Percentiles rank a stretch among this genome's conserved stretches.
Evolutionary conservation across 1,140 invertebrate genomes (phyloP).

Genomic region (Drosophila repleta): DNA sequence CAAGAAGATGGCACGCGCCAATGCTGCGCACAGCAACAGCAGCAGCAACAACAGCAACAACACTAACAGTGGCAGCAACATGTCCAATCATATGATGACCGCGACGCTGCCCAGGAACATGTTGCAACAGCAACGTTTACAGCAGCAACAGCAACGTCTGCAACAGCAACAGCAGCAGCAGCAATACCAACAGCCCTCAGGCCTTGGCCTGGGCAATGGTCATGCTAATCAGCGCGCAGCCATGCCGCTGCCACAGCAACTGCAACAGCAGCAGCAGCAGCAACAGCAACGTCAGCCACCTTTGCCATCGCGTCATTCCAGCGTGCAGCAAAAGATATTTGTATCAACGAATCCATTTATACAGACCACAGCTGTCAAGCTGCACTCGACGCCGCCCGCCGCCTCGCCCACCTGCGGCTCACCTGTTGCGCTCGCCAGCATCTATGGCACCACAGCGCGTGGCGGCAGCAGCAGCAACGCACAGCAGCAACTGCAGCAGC

Average conservation of each 20-base stretch:
- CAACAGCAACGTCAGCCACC: constrained; percentile 73
- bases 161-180: constrained; percentile 60
- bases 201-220: constrained; percentile 57
- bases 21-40: constrained; percentile 46
- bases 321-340: constrained; percentile 83
- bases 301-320: constrained; percentile 78
- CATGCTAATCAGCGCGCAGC: constrained; percentile 66
- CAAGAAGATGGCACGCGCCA: constrained; percentile 64
- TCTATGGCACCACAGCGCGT: constrained; percentile 72
- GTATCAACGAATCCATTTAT: constrained; percentile 84
- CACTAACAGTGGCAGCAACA: constrained; percentile 13
- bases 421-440: constrained; percentile 62
- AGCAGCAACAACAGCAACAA: constrained; percentile 1
- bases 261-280: constrained; percentile 42
- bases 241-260: constrained; percentile 77
- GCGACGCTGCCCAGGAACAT: constrained; percentile 76
- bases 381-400: constrained; percentile 50
- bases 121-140: constrained; percentile 69
- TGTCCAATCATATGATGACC: constrained; percentile 26
- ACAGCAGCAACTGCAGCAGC: constrained; percentile 49
- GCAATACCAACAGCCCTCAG: constrained; percentile 77
- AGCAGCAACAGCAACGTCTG: constrained; percentile 56
- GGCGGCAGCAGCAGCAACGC: constrained; percentile 25
- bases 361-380: constrained; percentile 81
- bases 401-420: constrained; percentile 77